Conservation (phyloP, 2,113 vertebrate genomes). For the Acanthisitta chloris region DNA sequence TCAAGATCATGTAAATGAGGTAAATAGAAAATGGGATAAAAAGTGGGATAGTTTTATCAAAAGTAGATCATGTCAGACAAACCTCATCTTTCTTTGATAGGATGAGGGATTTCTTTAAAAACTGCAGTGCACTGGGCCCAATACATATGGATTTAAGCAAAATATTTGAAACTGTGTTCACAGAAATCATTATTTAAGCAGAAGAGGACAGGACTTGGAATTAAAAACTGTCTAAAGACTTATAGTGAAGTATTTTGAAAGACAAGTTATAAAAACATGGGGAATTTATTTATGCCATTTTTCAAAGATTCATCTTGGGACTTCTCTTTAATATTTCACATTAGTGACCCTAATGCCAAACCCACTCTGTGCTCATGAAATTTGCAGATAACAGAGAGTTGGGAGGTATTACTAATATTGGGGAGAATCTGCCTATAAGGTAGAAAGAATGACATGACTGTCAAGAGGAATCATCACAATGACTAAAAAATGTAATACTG, state of each 20-base stretch:
- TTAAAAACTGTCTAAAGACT: not conserved
- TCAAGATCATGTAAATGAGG: not conserved
- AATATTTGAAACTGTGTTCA: not conserved
- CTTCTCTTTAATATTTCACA: not conserved
- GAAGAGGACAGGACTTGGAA: not conserved
- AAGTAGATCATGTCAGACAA: not conserved
- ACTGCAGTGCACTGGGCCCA: not conserved
- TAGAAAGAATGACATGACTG: not conserved
- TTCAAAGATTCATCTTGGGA: not conserved
- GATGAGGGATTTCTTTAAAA: not conserved
- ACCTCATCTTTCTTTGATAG: not conserved
- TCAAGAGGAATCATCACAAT: not conserved
- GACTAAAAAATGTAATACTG: not conserved
- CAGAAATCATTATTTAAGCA: not conserved
- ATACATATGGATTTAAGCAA: not conserved
- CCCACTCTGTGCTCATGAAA: not conserved
- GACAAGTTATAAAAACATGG: not conserved
- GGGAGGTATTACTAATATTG: not conserved
- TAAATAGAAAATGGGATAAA: not conserved
- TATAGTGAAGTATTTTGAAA: not conserved
- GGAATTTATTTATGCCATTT: not conserved
- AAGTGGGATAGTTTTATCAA: not conserved
- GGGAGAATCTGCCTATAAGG: not conserved
- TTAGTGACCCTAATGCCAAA: not conserved
- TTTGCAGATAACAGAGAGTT: not conserved